Base-by-base conservation (phyloP, 1,140 invertebrate species). In the Chironomus striatipennis region DNA sequence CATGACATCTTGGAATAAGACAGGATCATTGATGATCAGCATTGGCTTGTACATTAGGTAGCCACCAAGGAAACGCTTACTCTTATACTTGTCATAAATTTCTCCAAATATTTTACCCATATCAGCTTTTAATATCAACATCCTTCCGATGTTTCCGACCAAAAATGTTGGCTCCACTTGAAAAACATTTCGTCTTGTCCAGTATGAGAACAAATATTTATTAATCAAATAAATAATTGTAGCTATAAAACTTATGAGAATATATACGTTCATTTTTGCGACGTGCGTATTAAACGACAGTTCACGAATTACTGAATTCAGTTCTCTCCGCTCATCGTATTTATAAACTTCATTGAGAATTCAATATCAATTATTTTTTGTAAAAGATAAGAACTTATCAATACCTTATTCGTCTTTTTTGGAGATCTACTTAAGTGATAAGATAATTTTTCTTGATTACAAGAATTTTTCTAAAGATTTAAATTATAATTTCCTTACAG, bases 391-490 rank as follows among this genome's bases (percentile, higher is more conserved):
- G 8, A 47, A 8, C 43, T 10, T 10, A 47, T 47, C 15, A 10
- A 10, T 10, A 8, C 2, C 1, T 47, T 4, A 3, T 47, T 47
- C 8, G 1, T 8, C 15, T 97, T 94, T 80, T 99, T 99, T 83
- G 98, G 96, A 91, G 94, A 98, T 83, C 24, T 34, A 34, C 24
- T 34, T 34, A 5, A 34, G 24, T 34, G 24, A 34, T 34, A 2
- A 34, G 24, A 34, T 34, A 34, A 34, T 2, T 34, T 34, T 34
- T 34, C 2, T 34, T 34, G 24, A 34, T 2, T 1, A 34, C 5
- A 34, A 34, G 24, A 34, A 34, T 2, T 5, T 34, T 34, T 34
- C 5, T 34, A 2, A 34, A 34, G 24, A 2, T 34, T 34, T 34
- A n/a, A n/a, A n/a, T n/a, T n/a, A n/a, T n/a, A n/a, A n/a, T n/a